phyloP scores from a whole-genome alignment of 2,888 invertebrate genomes.

The Neoscelio sp. region DNA sequence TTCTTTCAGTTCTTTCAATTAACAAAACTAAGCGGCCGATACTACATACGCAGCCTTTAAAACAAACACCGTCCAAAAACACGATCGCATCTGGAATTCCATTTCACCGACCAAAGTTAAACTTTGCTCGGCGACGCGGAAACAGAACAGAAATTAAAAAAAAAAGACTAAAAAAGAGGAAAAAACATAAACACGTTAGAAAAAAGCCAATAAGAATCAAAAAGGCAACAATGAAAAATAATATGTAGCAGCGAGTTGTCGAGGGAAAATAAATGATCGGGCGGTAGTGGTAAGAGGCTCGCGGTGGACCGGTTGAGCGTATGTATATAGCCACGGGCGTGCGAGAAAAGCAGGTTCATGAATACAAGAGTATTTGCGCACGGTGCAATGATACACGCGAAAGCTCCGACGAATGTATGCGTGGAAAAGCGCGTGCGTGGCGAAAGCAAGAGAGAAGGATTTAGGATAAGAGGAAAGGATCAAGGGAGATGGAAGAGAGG shows the following conservation, averaged over 20 bases:
- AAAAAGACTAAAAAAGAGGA: not conserved
- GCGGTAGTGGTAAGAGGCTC: conserved; percentile 25
- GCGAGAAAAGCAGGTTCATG: conserved; percentile 76
- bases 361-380: conserved; percentile 81
- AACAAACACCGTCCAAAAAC: conserved; percentile 39
- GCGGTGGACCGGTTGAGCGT: conserved; percentile 41
- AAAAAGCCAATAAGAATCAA: conserved; percentile 39
- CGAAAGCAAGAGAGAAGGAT: conserved; percentile 6
- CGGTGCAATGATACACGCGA: conserved; percentile 68
- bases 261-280: conserved; percentile 57
- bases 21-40: too few species aligned
- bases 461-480: not conserved
- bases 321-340: conserved; percentile 46
- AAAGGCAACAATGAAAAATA: conserved; percentile 55
- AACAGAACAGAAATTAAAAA: conserved; percentile 32
- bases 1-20: too few species aligned
- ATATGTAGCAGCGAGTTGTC: conserved; percentile 41
- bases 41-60: conserved; percentile 6
- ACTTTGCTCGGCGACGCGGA: conserved; percentile 47
- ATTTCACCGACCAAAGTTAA: conserved; percentile 55
- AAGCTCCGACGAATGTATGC: conserved; percentile 14
- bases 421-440: conserved; percentile 45
- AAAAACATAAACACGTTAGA: conserved; percentile 49
- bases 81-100: conserved; percentile 45
- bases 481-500: conserved; percentile 25